Evolutionary conservation across 2,797 vertebrate genomes (phyloP).

Genomic region (Falco columbarius): DNA sequence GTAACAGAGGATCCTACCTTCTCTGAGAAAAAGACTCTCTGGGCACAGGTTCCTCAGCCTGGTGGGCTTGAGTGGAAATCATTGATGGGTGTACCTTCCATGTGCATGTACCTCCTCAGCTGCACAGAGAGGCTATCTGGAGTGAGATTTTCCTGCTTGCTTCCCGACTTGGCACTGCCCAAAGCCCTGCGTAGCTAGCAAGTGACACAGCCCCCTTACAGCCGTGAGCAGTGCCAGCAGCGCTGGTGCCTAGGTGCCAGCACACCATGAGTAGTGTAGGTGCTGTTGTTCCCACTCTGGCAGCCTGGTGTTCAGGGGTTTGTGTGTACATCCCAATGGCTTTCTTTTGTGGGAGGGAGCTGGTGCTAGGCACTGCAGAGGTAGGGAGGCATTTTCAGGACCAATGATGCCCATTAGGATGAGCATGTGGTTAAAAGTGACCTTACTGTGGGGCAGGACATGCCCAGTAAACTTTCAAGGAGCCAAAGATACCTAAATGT

Average conservation of each 20-base stretch:
- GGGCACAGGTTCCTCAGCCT: not conserved
- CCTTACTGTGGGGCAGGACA: not conserved
- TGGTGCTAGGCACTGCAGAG: not conserved
- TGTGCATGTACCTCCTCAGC: not conserved
- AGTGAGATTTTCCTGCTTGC: not conserved
- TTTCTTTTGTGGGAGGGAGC: not conserved
- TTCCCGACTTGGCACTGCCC: not conserved
- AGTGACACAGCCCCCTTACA: not conserved
- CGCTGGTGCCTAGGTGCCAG: not conserved
- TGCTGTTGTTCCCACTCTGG: not conserved
- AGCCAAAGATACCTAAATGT: not conserved
- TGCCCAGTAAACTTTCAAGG: not conserved
- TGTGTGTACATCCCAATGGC: not conserved
- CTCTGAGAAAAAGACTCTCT: not conserved
- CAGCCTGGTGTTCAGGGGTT: not conserved
- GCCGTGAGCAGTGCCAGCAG: not conserved
- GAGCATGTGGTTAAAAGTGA: not conserved
- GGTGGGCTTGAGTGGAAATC: not conserved
- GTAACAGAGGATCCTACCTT: not conserved
- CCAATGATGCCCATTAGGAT: accelerated
- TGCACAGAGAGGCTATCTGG: not conserved
- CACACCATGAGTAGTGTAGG: not conserved
- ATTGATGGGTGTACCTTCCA: not conserved
- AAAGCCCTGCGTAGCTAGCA: not conserved
- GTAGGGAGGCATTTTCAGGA: not conserved